A percentile compares a stretch with the other conserved stretches of the same genome.
Conservation (phyloP, 2,888 invertebrate genomes). For the Pimpla rufipes region DNA sequence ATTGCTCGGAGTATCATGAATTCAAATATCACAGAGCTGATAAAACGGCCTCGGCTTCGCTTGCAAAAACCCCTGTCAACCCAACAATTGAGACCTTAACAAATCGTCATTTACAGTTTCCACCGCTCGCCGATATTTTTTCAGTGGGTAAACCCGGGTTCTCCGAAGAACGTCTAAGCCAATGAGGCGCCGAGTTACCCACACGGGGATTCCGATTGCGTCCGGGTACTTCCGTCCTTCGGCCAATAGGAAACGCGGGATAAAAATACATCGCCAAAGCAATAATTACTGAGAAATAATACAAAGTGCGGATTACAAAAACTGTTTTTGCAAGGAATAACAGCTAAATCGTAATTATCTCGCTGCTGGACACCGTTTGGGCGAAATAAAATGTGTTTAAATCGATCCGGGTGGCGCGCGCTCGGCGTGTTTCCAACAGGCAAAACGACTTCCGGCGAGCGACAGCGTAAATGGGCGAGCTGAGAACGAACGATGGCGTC, state of each 20-base stretch:
- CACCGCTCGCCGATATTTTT: too few relatives aligned
- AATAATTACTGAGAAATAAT: not conserved
- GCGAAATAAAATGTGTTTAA: not conserved
- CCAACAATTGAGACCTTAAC: too few relatives aligned
- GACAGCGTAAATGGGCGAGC: constrained; percentile 48
- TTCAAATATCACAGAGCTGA: too few relatives aligned
- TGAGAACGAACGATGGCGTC: constrained; percentile 68
- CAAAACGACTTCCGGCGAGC: constrained; percentile 64
- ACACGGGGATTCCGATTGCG: not conserved
- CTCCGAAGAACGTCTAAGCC: not conserved
- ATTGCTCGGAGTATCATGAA: too few relatives aligned
- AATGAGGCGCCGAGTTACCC: not conserved
- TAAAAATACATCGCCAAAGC: constrained; percentile 4
- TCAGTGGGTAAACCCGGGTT: too few relatives aligned
- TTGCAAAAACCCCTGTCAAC: too few relatives aligned
- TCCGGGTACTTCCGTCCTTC: not conserved
- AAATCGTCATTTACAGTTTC: too few relatives aligned
- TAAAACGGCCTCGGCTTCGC: too few relatives aligned
- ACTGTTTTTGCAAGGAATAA: not conserved
- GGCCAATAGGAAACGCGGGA: not conserved
- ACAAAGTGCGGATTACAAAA: not conserved
- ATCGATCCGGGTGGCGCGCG: not conserved
- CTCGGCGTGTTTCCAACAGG: constrained; percentile 52
- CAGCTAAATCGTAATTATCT: not conserved
- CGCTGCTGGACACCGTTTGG: too few relatives aligned